These are phyloP conservation scores for Irena cyanogastra DNA, from an alignment of 2,113 vertebrate species.

Conservation along the genomic window DNA sequence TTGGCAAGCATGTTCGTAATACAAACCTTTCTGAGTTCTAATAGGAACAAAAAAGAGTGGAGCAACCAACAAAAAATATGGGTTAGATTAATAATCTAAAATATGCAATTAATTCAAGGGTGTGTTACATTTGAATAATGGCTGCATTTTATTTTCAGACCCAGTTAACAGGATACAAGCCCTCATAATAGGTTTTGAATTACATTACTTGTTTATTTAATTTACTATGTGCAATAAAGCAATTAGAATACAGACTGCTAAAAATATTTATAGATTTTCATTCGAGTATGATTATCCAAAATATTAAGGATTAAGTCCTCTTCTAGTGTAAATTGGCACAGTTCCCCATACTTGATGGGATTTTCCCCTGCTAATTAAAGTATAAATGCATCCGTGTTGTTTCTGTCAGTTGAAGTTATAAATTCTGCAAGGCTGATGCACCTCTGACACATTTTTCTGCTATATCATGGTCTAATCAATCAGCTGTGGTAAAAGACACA, in stretches of 20 bases:
- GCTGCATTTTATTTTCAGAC: constrained; percentile 18
- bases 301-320: not conserved
- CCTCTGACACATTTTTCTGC: not conserved
- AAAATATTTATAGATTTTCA: not conserved
- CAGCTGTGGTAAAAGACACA: not conserved
- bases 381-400: not conserved
- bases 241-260: not conserved
- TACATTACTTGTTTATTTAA: not conserved
- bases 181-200: constrained; percentile 4
- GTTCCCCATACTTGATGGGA: not conserved
- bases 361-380: not conserved
- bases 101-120: constrained; percentile 26
- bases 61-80: not conserved
- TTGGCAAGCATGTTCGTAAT: not conserved
- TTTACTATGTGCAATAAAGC: not conserved
- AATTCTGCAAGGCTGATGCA: not conserved
- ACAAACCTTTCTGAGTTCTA: not conserved
- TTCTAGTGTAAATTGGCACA: not conserved
- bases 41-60: not conserved
- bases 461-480: fast-evolving
- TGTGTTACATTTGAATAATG: constrained; percentile 40
- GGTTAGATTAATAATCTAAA: constrained; percentile 14
- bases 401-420: not conserved
- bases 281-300: not conserved
- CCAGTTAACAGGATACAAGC: not conserved